These are phyloP conservation scores for Zeugodacus cucurbitae DNA, from an alignment of 1,140 invertebrate genomes.

Conservation along the genomic window DNA sequence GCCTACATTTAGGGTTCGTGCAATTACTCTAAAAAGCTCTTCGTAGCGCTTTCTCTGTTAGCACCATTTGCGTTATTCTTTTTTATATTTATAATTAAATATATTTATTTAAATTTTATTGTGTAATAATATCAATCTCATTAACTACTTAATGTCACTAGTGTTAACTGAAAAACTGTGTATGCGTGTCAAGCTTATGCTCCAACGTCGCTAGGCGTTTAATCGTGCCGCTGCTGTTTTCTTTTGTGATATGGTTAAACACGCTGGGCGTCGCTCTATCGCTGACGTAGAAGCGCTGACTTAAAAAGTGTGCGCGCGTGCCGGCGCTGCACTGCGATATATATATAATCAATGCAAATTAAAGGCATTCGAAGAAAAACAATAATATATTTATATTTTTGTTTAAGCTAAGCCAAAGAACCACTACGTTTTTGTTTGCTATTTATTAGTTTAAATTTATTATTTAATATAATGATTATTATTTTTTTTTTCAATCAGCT, in stretches of 20 bases:
- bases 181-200: not conserved
- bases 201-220: not conserved
- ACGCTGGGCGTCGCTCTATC: not conserved
- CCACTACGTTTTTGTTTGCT: not conserved
- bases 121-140: not conserved
- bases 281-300: not conserved
- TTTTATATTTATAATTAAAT: not conserved
- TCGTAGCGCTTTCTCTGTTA: not conserved
- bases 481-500: not conserved
- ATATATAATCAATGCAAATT: not conserved
- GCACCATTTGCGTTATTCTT: not conserved
- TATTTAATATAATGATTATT: not conserved
- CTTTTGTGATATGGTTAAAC: not conserved
- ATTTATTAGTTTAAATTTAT: not conserved
- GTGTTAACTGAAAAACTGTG: conserved; percentile 42
- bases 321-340: not conserved
- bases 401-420: not conserved
- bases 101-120: not conserved
- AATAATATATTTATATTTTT: not conserved
- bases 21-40: conserved; percentile 1
- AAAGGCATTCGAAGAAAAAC: not conserved
- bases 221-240: not conserved
- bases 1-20: not conserved
- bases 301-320: not conserved
- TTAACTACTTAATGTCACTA: conserved; percentile 11